phyloP scores from a whole-genome alignment of 2,797 vertebrate genomes.

The Urophycis tenuis region DNA sequence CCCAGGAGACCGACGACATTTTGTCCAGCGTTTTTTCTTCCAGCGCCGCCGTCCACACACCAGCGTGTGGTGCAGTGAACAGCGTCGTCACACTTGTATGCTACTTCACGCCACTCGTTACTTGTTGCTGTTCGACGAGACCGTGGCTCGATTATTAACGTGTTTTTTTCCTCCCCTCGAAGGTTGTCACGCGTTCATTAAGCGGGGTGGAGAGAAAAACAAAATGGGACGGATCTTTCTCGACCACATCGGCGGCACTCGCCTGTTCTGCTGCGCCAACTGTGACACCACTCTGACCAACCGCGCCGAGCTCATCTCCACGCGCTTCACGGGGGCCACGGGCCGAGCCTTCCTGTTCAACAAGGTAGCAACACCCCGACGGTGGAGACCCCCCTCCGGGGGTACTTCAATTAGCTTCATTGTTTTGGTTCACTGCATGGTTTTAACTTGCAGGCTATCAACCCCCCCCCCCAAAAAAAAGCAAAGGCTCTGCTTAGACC shows the following conservation, averaged over 20 bases:
- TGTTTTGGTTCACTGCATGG: no score
- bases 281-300: constrained; percentile 97
- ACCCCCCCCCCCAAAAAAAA: no score
- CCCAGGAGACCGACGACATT: not conserved
- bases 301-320: constrained; percentile 94
- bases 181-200: not conserved
- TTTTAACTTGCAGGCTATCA: no score
- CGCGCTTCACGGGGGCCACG: constrained; percentile 93
- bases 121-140: no score
- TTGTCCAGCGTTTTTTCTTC: not conserved
- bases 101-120: not conserved
- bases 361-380: constrained; percentile 71
- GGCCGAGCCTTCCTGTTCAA: constrained; percentile 96
- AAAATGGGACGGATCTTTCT: constrained; percentile 93
- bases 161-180: not conserved
- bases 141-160: no score
- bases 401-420: no score
- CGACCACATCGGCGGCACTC: constrained; percentile 94
- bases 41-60: not conserved
- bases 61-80: not conserved
- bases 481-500: no score
- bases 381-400: no score
- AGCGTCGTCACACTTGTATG: not conserved
- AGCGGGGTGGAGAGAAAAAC: not conserved
- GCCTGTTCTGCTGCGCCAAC: constrained; percentile 97